These are phyloP conservation scores for Pedetes capensis DNA, from an alignment of 2,113 vertebrate species.

Conservation along the genomic window DNA sequence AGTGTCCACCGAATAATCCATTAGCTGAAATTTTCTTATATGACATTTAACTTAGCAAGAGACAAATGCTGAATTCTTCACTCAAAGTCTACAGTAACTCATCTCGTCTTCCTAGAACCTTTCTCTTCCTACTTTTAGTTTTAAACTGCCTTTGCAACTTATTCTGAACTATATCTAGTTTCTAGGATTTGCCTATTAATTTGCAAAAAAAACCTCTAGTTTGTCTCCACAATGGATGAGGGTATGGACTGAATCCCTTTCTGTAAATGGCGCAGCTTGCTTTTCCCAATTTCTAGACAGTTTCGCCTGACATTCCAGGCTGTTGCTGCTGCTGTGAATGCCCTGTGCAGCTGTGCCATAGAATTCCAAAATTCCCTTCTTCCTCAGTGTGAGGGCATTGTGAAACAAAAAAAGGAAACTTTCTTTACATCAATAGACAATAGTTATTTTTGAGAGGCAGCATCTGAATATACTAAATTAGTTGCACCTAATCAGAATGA, in stretches of 20 bases:
- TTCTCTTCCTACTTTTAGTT: slow-evolving; percentile 4
- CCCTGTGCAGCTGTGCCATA: not conserved
- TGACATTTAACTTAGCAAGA: not conserved
- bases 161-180: slow-evolving; percentile 7
- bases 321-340: not conserved
- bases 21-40: not conserved
- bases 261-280: slow-evolving; percentile 38
- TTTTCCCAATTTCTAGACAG: not conserved
- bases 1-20: not conserved
- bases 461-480: not conserved
- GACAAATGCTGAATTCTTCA: not conserved
- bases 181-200: slow-evolving; percentile 23
- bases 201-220: slow-evolving; percentile 14
- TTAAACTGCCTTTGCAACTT: not conserved
- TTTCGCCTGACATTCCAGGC: slow-evolving; percentile 22
- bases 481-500: not conserved
- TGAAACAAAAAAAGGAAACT: not conserved
- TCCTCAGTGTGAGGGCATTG: not conserved
- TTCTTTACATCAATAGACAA: not conserved
- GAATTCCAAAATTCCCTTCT: not conserved
- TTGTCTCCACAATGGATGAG: not conserved
- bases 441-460: slow-evolving; percentile 5
- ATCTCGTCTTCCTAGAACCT: not conserved
- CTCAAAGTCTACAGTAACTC: not conserved
- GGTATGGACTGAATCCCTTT: not conserved